Evolutionary conservation across 1,140 invertebrate species (phyloP).

Genomic region (Heliconius eleuchia): DNA sequence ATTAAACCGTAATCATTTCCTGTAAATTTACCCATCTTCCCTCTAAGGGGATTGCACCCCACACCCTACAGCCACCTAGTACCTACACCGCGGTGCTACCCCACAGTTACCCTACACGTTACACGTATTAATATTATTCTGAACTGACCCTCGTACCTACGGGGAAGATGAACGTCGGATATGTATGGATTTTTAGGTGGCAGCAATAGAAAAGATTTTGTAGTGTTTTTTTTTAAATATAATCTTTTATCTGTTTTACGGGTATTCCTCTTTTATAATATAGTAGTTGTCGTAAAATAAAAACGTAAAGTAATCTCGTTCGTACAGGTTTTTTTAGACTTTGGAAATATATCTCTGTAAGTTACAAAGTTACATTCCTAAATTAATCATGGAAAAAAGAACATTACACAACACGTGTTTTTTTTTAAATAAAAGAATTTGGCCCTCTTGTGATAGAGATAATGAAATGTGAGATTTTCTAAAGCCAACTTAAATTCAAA

Average conservation of each 20-base stretch:
- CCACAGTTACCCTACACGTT: not conserved
- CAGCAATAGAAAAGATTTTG: not conserved
- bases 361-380: too few relatives aligned
- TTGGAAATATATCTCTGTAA: too few relatives aligned
- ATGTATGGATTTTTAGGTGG: not conserved
- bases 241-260: not conserved
- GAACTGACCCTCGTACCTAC: slow-evolving; percentile 5
- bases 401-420: too few relatives aligned
- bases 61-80: not conserved
- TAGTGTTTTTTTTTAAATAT: not conserved
- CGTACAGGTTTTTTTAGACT: too few relatives aligned
- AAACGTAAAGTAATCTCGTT: too few relatives aligned
- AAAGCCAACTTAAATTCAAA: too few relatives aligned
- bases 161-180: slow-evolving; percentile 4
- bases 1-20: slow-evolving; percentile 12
- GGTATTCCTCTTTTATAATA: not conserved
- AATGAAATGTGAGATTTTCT: too few relatives aligned
- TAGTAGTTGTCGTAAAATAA: too few relatives aligned
- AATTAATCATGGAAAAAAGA: too few relatives aligned
- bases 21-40: slow-evolving; percentile 4
- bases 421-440: too few relatives aligned
- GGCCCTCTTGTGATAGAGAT: too few relatives aligned
- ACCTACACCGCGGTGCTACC: not conserved
- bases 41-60: not conserved
- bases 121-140: slow-evolving; percentile 15